phyloP scores from a whole-genome alignment of 2,888 invertebrate species.

The Cylindroiulus punctatus region DNA sequence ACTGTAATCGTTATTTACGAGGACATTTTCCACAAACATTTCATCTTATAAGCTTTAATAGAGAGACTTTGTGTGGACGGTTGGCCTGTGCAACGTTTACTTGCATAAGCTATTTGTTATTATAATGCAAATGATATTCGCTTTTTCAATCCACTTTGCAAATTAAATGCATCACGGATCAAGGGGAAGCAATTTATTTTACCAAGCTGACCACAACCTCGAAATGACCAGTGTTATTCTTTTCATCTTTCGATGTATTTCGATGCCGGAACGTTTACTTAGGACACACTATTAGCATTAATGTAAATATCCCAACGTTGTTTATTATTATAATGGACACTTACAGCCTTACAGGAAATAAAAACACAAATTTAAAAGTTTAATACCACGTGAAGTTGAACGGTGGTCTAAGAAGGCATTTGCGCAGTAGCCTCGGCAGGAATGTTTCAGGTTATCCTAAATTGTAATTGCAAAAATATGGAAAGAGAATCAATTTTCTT shows the following conservation, averaged over 20 bases:
- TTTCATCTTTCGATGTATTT: constrained; percentile 24
- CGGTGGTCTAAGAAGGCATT: background rate
- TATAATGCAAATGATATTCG: constrained; percentile 21
- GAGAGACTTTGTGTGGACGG: background rate
- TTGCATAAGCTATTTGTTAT: background rate
- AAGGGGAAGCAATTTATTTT: constrained; percentile 12
- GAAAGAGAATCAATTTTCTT: background rate
- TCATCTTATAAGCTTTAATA: background rate
- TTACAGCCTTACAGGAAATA: constrained; percentile 16
- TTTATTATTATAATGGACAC: background rate
- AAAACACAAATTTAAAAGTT: constrained; percentile 37
- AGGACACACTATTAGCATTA: constrained; percentile 2
- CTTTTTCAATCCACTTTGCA: constrained; percentile 1
- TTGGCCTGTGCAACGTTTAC: background rate
- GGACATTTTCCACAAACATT: background rate
- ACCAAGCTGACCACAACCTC: background rate
- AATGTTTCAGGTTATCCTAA: background rate
- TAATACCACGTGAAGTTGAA: background rate
- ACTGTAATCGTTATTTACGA: constrained; percentile 14
- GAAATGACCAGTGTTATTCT: constrained; percentile 34
- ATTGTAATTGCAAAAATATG: background rate
- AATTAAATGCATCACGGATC: constrained; percentile 42
- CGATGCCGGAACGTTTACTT: background rate
- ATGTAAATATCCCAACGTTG: background rate
- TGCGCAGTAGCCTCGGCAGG: too few species aligned